Conservation (phyloP, 1,140 invertebrate genomes). For the Neodiprion virginianus region DNA sequence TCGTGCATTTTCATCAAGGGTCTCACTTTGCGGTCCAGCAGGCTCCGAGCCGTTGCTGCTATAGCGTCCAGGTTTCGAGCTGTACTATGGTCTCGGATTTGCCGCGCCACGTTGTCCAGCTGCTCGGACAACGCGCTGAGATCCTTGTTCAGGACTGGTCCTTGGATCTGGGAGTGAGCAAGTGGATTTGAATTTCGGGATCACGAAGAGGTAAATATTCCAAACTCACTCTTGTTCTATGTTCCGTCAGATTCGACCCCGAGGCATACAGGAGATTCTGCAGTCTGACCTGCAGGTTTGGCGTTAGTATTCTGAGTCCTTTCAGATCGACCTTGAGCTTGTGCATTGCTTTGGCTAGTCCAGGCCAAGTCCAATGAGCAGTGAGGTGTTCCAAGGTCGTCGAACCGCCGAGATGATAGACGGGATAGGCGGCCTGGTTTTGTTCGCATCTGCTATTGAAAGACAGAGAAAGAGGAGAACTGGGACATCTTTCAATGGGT, state of each 20-base stretch:
- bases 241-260: constrained; percentile 72
- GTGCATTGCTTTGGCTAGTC: constrained; percentile 61
- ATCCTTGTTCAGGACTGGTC: constrained; percentile 75
- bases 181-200: constrained; percentile 5
- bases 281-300: constrained; percentile 66
- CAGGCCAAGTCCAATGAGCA: constrained; percentile 69
- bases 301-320: constrained; percentile 62
- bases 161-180: constrained; percentile 53
- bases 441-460: constrained; percentile 69
- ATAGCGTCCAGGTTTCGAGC: constrained; percentile 71
- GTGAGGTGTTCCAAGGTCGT: constrained; percentile 69
- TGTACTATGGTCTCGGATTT: constrained; percentile 72
- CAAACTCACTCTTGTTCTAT: constrained; percentile 59
- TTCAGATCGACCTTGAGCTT: constrained; percentile 59
- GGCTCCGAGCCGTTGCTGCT: constrained; percentile 67
- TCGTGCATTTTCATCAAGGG: constrained; percentile 74
- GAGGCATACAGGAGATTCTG: constrained; percentile 70
- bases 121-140: constrained; percentile 76
- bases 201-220: neutral
- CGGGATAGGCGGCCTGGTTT: constrained; percentile 72
- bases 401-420: constrained; percentile 73
- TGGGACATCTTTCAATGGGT: neutral
- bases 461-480: constrained; percentile 29
- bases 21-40: constrained; percentile 69
- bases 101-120: constrained; percentile 74